Evolutionary conservation across 2,113 vertebrate species (phyloP).

Genomic region (Trachemys scripta): DNA sequence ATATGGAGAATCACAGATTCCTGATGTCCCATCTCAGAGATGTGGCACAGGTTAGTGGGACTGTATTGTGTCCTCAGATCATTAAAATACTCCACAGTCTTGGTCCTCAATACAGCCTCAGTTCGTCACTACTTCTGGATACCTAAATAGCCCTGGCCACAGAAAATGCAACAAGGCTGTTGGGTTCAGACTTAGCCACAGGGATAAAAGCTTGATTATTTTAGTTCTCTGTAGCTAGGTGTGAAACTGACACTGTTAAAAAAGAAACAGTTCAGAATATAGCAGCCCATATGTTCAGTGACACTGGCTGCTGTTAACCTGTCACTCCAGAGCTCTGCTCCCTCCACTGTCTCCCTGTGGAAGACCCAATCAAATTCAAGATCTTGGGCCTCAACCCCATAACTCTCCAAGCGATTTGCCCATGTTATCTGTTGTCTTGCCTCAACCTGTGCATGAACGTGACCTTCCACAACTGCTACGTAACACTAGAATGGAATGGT

Average conservation of each 20-base stretch:
- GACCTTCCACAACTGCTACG: neutral
- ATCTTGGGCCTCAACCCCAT: neutral
- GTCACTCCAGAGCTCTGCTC: neutral
- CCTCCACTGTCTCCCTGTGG: neutral
- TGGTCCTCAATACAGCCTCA: neutral
- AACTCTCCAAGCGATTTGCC: neutral
- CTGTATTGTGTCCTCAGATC: neutral
- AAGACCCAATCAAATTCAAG: neutral
- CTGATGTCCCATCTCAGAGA: neutral
- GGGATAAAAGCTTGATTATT: neutral
- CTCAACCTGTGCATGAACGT: neutral
- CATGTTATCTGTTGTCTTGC: neutral
- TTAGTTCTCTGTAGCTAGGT: neutral
- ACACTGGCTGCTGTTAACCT: neutral
- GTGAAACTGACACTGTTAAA: neutral
- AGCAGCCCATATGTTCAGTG: neutral
- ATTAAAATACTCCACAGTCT: neutral
- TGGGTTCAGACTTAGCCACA: neutral
- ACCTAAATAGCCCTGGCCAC: neutral
- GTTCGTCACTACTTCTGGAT: neutral
- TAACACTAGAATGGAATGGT: neutral
- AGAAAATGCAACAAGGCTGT: neutral
- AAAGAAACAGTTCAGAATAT: neutral
- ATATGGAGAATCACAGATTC: neutral
- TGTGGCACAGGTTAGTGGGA: neutral